Conservation (phyloP, 2,113 vertebrate species). For the Microtus ochrogaster region DNA sequence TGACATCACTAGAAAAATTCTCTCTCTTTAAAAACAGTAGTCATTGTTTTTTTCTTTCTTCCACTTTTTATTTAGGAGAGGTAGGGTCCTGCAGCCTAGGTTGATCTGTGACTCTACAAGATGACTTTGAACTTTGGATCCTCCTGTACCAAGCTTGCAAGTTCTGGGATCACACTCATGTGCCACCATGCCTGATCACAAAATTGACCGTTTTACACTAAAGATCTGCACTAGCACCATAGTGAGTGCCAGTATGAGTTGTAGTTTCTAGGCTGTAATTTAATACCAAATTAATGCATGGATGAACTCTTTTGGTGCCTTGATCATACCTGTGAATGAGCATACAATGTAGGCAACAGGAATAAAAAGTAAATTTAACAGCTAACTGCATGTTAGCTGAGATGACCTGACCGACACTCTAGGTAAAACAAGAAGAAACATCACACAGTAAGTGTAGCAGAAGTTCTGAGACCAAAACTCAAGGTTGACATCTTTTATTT, state of each 20-base stretch:
- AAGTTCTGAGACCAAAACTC: not conserved
- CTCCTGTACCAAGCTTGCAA: no score
- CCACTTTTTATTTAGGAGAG: not conserved
- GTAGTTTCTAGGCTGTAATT: not conserved
- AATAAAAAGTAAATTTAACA: not conserved
- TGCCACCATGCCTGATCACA: not conserved
- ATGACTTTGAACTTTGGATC: not conserved
- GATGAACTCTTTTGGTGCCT: not conserved
- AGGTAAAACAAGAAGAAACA: not conserved
- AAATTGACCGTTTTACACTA: not conserved
- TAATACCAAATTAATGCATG: not conserved
- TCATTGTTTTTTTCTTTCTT: no score
- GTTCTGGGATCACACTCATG: not conserved
- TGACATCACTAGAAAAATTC: not conserved
- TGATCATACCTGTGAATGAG: not conserved
- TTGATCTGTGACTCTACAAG: not conserved
- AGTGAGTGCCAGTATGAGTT: not conserved
- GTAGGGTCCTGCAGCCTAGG: not conserved
- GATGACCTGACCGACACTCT: not conserved
- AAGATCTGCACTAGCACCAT: not conserved
- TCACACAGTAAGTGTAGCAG: not conserved
- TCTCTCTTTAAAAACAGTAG: not conserved
- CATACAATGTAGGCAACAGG: not conserved
- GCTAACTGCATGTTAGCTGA: not conserved
- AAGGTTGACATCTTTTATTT: not conserved